Evolutionary conservation across 1,140 invertebrate genomes (phyloP).

Genomic region (Drosophila sucinea): DNA sequence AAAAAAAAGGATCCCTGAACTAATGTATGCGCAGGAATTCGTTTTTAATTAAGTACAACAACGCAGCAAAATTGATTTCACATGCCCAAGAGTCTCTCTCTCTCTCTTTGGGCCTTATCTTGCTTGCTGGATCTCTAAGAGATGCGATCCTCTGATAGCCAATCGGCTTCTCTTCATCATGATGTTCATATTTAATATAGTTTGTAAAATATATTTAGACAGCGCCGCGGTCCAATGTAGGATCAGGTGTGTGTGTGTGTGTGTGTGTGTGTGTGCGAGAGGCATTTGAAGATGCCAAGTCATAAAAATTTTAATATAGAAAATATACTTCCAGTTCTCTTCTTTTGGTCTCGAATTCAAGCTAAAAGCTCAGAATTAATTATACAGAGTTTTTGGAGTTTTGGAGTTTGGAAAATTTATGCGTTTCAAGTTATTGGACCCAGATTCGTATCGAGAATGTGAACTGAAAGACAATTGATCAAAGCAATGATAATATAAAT

Average conservation of each 20-base stretch:
- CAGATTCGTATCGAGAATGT: neutral
- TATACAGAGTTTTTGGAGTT: neutral
- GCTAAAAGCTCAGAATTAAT: constrained; percentile 50
- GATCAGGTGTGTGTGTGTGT: constrained; percentile 19
- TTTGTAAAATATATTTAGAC: constrained; percentile 69
- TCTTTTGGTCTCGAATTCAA: constrained; percentile 6
- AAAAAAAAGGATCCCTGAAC: constrained; percentile 43
- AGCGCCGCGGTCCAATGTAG: constrained; percentile 19
- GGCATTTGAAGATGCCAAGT: constrained; percentile 52
- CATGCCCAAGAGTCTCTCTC: constrained; percentile 5
- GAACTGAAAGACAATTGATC: constrained; percentile 67
- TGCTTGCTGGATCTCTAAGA: constrained; percentile 57
- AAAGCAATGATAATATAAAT: constrained; percentile 74
- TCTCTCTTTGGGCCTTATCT: constrained; percentile 37
- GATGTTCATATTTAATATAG: constrained; percentile 62
- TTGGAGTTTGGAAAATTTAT: constrained; percentile 49
- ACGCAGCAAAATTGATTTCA: constrained; percentile 80
- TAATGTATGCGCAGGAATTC: constrained; percentile 63
- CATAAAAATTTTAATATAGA: constrained; percentile 37
- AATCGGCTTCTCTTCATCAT: constrained; percentile 14
- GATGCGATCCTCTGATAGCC: constrained; percentile 69
- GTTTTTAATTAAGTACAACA: constrained; percentile 77
- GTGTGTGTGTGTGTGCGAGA: neutral
- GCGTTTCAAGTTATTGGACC: constrained; percentile 39
- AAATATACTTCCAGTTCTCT: too few relatives aligned